Evolutionary conservation across 2,888 invertebrate species (phyloP).

Genomic region (Psococerastis gibbosa): DNA sequence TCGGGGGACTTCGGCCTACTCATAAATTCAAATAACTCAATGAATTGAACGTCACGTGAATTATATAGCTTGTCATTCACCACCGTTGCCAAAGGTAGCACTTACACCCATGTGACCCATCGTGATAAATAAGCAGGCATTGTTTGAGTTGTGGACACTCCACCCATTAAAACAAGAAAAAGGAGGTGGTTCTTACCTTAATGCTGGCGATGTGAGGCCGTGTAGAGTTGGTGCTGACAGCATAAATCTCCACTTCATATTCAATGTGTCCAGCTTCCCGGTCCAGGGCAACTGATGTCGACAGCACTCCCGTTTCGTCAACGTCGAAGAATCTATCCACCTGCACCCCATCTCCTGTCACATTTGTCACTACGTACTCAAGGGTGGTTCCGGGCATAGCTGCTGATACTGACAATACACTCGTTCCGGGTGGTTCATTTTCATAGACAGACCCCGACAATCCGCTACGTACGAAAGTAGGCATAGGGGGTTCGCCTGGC

Average conservation of each 20-base stretch:
- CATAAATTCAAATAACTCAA: no score
- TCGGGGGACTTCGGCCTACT: no score
- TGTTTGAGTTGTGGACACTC: no score
- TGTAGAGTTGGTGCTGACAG: constrained; percentile 51
- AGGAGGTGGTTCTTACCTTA: no score
- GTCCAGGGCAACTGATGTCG: constrained; percentile 66
- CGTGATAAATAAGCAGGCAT: no score
- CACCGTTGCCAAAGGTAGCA: no score
- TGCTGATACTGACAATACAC: constrained; percentile 62
- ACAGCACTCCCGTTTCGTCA: constrained; percentile 72
- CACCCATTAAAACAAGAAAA: no score
- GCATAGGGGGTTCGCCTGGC: constrained; percentile 33
- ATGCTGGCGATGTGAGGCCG: constrained; percentile 54
- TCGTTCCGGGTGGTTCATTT: constrained; percentile 73
- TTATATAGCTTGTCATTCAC: no score
- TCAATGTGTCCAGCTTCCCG: constrained; percentile 63
- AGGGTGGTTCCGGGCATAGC: constrained; percentile 44
- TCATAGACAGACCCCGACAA: constrained; percentile 68
- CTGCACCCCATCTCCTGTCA: constrained; percentile 40
- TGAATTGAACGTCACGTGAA: no score
- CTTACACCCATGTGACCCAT: no score
- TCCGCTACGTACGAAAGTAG: constrained; percentile 40
- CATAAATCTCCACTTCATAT: constrained; percentile 72
- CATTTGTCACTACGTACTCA: constrained; percentile 61
- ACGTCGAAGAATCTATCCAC: constrained; percentile 82